Percentiles rank a stretch among this genome's conserved stretches.
Evolutionary conservation across 2,113 vertebrate genomes (phyloP).

Genomic region (Ophthalmolycus amberensis): DNA sequence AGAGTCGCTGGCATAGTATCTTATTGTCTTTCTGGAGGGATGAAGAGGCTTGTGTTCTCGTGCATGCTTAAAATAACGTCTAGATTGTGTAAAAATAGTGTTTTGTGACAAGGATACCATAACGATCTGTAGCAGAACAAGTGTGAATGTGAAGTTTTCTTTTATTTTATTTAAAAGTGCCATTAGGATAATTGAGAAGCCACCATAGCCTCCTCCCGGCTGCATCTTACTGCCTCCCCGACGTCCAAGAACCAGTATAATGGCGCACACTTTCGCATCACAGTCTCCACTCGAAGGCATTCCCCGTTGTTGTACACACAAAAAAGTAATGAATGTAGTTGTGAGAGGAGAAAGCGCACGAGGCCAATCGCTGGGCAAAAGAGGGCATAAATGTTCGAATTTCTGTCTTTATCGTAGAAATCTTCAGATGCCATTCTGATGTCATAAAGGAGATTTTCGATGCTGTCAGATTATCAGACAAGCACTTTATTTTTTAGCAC

Average conservation of each 20-base stretch:
- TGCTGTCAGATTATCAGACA: not conserved
- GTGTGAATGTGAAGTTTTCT: not conserved
- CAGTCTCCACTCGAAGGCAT: not conserved
- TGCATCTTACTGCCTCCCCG: not conserved
- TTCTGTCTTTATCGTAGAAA: not conserved
- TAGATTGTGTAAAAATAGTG: not conserved
- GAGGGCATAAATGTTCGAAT: not conserved
- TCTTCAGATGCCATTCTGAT: not conserved
- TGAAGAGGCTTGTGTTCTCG: not conserved
- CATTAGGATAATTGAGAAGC: not conserved
- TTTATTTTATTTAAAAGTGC: not conserved
- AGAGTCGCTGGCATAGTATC: not conserved
- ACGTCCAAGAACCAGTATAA: not conserved
- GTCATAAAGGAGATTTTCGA: not conserved
- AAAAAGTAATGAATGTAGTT: too few relatives aligned
- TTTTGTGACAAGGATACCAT: not conserved
- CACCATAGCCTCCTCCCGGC: not conserved
- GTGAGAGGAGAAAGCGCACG: not conserved
- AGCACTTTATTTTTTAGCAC: not conserved
- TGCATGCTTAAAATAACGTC: not conserved
- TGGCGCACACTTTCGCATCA: not conserved
- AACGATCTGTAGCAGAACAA: not conserved
- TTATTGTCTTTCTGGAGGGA: conserved; percentile 1
- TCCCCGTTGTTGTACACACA: not conserved
- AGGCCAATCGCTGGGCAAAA: not conserved